phyloP scores from a whole-genome alignment of 1,140 invertebrate species.

The Euura lappo region DNA sequence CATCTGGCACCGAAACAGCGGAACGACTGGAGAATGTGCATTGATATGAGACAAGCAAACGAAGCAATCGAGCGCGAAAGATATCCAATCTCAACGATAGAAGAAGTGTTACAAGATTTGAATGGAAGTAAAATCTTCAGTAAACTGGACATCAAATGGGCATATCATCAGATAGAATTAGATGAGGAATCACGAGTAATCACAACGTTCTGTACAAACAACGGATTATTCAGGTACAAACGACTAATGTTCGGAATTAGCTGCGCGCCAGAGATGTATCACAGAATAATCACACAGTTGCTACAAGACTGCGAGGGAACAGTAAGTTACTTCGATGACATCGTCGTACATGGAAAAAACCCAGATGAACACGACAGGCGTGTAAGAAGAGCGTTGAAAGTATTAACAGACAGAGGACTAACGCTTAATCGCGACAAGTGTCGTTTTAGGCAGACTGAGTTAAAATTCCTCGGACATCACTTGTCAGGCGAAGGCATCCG shows the following conservation, averaged over 20 bases:
- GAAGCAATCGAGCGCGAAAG: conserved; percentile 33
- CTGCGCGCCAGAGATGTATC: conserved; percentile 25
- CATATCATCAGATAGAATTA: conserved; percentile 27
- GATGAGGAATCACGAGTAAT: conserved; percentile 35
- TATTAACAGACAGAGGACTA: conserved; percentile 20
- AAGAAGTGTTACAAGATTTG: conserved; percentile 19
- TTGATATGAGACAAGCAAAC: conserved; percentile 55
- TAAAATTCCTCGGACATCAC: conserved; percentile 29
- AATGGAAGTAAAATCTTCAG: conserved; percentile 22
- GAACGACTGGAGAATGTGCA: conserved; percentile 39
- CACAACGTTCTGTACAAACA: conserved; percentile 47
- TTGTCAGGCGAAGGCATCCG: conserved; percentile 9
- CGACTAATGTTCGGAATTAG: conserved; percentile 41
- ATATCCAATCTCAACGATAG: conserved; percentile 22
- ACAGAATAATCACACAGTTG: conserved; percentile 21
- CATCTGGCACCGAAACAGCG: conserved; percentile 40
- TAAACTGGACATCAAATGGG: conserved; percentile 22
- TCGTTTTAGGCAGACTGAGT: conserved; percentile 22
- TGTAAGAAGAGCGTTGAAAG: conserved; percentile 19
- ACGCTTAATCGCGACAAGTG: conserved; percentile 27
- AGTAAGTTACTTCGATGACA: conserved; percentile 30
- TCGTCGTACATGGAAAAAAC: conserved; percentile 23
- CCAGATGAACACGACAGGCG: conserved; percentile 19
- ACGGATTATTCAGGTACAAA: conserved; percentile 44
- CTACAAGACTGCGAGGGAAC: conserved; percentile 21